Evolutionary conservation across 2,888 invertebrate species (phyloP).

Genomic region (Drosophila helvetica): DNA sequence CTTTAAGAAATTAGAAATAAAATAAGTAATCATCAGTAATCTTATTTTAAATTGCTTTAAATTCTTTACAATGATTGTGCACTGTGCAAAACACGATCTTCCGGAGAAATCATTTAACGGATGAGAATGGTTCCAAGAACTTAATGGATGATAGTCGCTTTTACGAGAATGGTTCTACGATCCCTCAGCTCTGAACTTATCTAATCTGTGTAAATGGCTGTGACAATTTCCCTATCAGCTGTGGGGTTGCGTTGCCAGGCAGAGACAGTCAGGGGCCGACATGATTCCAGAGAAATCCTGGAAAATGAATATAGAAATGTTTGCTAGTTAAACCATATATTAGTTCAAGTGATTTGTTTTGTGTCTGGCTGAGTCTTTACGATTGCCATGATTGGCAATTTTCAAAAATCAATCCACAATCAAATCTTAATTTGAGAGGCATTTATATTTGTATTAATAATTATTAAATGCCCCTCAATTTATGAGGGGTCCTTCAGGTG

Average conservation of each 20-base stretch:
- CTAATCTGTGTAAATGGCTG: slow-evolving; percentile 38
- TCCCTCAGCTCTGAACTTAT: slow-evolving; percentile 10
- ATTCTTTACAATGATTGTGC: neutral
- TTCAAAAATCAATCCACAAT: slow-evolving; percentile 54
- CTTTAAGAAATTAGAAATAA: no score
- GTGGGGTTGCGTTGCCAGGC: slow-evolving; percentile 10
- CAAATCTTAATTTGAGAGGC: slow-evolving; percentile 37
- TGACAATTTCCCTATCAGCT: slow-evolving; percentile 13
- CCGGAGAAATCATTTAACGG: neutral
- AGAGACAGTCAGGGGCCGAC: neutral
- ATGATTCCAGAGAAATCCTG: slow-evolving; percentile 6
- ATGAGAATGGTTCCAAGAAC: neutral
- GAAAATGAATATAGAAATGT: slow-evolving; percentile 2
- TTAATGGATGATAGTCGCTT: neutral
- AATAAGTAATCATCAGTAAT: no score
- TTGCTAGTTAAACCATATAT: neutral
- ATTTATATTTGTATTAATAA: slow-evolving; percentile 47
- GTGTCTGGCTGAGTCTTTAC: slow-evolving; percentile 33
- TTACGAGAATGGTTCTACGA: neutral
- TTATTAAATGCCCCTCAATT: slow-evolving; percentile 30
- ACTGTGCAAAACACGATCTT: neutral
- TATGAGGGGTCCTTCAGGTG: slow-evolving; percentile 39
- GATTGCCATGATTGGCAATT: slow-evolving; percentile 40
- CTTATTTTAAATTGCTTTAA: no score
- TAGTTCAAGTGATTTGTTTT: slow-evolving; percentile 11